Evolutionary conservation across 2,888 invertebrate species (phyloP), one percentile per base, ranked within the genome.

Genomic region (Taenaris catops): DNA sequence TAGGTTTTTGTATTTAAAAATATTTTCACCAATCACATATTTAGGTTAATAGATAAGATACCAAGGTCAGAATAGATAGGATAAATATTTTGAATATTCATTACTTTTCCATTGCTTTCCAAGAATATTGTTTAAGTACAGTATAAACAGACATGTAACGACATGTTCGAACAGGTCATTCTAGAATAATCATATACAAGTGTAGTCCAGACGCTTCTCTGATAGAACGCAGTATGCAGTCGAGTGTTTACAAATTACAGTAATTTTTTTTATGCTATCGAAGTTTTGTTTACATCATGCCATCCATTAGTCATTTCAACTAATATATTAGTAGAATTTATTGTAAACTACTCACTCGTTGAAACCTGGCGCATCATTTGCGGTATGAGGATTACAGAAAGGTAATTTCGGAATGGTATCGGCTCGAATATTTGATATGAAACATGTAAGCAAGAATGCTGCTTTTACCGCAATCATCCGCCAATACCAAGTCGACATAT

Each of bases 401-500:
- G 86, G 84, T 49, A 86, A 62, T 56, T 80, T 69, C 53, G 73
- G 72, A 38, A 86, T 58, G 37, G 63, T 66, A 62, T 81, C 78
- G 33, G 81, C 67, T 41, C 63, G 59, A 45, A 79, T 53, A 63
- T 66, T 71, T 55, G 68, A 69, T 53, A 68, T 63, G 43, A 76
- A 58, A 63, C 67, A 74, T 49, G 68, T 66, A 49, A 81, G 49
- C 29, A 67, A 59, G 45, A 84, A 71, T 16, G 68, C 68, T 38
- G 73, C 63, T 53, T 74, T 75, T 35, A 79, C 49, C 51, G 69
- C 71, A 52, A 79, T 64, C 49, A 76, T 64, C 60, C 73, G 67
- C 81, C 80, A 76, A 76, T 72, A 76, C 81, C 81, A 81, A 46
- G 66, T 63, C 67, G 74, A 79, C 84, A 86, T 86, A 75, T 68